phyloP scores from a whole-genome alignment of 2,797 vertebrate genomes.

The Rhynchonycteris naso region DNA sequence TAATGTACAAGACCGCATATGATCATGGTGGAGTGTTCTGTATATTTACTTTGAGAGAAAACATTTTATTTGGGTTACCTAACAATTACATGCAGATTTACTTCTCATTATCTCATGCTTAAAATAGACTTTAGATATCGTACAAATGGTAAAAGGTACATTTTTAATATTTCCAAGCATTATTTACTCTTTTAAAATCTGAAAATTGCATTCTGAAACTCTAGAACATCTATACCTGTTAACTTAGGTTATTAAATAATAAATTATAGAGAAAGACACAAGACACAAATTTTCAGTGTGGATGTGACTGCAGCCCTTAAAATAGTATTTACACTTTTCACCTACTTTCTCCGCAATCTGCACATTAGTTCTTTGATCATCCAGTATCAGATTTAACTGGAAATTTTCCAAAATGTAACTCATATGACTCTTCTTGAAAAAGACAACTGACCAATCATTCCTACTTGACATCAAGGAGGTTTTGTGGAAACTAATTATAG shows the following conservation, averaged over 20 bases:
- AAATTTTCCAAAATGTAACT: slow-evolving; percentile 51
- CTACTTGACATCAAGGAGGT: slow-evolving; percentile 55
- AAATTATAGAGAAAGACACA: slow-evolving; percentile 66
- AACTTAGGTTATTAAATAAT: slow-evolving; percentile 71
- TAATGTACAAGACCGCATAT: slow-evolving; percentile 49
- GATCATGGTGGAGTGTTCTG: slow-evolving; percentile 46
- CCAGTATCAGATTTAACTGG: slow-evolving; percentile 12
- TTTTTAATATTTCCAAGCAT: slow-evolving; percentile 54
- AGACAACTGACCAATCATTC: slow-evolving; percentile 51
- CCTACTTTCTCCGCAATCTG: background rate
- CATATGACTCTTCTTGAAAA: slow-evolving; percentile 60
- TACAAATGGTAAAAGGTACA: slow-evolving; percentile 48
- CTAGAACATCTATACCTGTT: slow-evolving; percentile 76
- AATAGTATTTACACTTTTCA: background rate
- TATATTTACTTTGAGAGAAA: slow-evolving; percentile 62
- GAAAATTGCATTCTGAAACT: slow-evolving; percentile 74
- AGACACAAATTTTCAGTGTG: slow-evolving; percentile 68
- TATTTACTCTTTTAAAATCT: slow-evolving; percentile 67
- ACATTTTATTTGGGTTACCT: slow-evolving; percentile 52
- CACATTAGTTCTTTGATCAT: slow-evolving; percentile 62
- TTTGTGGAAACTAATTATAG: slow-evolving; percentile 62
- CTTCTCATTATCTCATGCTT: slow-evolving; percentile 55
- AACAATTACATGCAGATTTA: slow-evolving; percentile 50
- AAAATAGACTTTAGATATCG: slow-evolving; percentile 72
- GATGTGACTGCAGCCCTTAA: slow-evolving; percentile 62